These are phyloP conservation scores for Hirudo medicinalis DNA, from an alignment of 1,140 invertebrate genomes.

Conservation along the genomic window DNA sequence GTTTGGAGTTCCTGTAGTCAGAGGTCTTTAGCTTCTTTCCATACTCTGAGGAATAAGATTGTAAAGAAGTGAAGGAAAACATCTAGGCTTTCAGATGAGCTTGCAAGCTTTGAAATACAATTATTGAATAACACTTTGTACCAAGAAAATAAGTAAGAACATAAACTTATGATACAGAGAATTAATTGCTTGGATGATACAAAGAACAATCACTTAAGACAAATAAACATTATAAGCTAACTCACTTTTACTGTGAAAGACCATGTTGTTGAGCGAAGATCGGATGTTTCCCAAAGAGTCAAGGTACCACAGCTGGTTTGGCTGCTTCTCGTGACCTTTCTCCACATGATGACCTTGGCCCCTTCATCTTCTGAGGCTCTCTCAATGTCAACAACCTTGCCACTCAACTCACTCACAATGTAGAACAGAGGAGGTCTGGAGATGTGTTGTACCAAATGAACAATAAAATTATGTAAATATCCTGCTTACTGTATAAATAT, in stretches of 20 bases:
- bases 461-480: not conserved
- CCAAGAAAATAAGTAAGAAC: not conserved
- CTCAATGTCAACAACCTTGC: constrained; percentile 17
- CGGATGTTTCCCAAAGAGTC: not conserved
- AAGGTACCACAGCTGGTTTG: constrained; percentile 13
- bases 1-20: not conserved
- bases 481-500: not conserved
- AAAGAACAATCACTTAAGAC: too few relatives aligned
- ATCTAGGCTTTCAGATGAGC: not conserved
- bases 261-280: constrained; percentile 4
- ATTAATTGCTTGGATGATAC: too few relatives aligned
- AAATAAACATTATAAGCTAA: not conserved
- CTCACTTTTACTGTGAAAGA: not conserved
- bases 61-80: constrained; percentile 1
- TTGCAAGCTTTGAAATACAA: not conserved
- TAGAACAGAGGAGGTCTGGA: constrained; percentile 5
- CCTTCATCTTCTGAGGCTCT: not conserved
- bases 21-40: constrained; percentile 3
- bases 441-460: not conserved
- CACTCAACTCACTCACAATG: constrained; percentile 17
- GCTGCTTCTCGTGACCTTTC: not conserved
- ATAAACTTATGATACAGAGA: not conserved
- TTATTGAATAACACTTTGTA: not conserved
- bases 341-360: constrained; percentile 3
- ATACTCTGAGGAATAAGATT: not conserved